Conservation (phyloP, 2,888 invertebrate genomes). For the Chesias legatella region DNA sequence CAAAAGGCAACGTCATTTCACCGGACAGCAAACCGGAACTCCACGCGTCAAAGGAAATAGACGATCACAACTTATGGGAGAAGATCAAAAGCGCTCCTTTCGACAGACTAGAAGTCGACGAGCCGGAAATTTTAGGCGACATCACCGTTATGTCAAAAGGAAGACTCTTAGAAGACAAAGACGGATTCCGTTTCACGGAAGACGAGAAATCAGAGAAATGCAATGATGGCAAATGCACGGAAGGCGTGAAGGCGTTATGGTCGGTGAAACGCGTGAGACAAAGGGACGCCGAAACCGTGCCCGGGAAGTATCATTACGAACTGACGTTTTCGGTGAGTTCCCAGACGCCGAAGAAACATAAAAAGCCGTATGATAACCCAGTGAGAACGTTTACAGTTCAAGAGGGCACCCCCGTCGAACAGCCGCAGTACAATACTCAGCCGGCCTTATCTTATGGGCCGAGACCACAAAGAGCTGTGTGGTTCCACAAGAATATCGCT, state of each 20-base stretch:
- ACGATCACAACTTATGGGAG: slow-evolving; percentile 73
- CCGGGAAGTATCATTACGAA: slow-evolving; percentile 80
- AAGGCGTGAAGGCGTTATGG: slow-evolving; percentile 83
- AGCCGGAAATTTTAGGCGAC: slow-evolving; percentile 81
- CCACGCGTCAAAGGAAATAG: slow-evolving; percentile 49
- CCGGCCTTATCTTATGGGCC: slow-evolving; percentile 29
- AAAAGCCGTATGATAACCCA: slow-evolving; percentile 73
- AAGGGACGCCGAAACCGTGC: slow-evolving; percentile 69
- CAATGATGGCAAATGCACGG: slow-evolving; percentile 67
- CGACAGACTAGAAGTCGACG: slow-evolving; percentile 55
- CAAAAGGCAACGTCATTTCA: slow-evolving; percentile 51
- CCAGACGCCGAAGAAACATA: slow-evolving; percentile 70
- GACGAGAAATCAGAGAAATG: slow-evolving; percentile 58
- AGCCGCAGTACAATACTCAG: slow-evolving; percentile 34
- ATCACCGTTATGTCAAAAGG: slow-evolving; percentile 83
- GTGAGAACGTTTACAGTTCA: slow-evolving; percentile 83
- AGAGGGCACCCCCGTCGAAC: slow-evolving; percentile 57
- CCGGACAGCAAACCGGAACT: slow-evolving; percentile 46
- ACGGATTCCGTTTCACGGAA: slow-evolving; percentile 80
- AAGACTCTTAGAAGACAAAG: slow-evolving; percentile 76
- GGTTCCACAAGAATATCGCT: slow-evolving; percentile 65
- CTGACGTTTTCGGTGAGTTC: slow-evolving; percentile 83
- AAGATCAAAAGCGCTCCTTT: slow-evolving; percentile 72
- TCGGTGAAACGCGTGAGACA: slow-evolving; percentile 85
- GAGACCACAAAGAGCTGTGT: slow-evolving; percentile 56